Conservation (phyloP, 2,113 vertebrate genomes). For the Pedetes capensis region DNA sequence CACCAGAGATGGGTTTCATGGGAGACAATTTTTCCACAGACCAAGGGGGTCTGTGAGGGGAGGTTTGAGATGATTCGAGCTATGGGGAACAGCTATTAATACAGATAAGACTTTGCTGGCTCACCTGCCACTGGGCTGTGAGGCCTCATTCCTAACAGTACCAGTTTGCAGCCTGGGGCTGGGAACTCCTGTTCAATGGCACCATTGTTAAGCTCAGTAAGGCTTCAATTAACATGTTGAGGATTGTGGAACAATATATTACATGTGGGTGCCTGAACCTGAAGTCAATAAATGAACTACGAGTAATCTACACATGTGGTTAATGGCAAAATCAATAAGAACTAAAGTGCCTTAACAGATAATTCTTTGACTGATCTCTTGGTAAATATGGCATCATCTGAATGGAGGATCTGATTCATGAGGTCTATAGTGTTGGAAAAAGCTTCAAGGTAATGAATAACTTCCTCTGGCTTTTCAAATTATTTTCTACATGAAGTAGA, state of each 20-base stretch:
- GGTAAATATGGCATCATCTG: slow-evolving; percentile 89
- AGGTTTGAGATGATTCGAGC: no score
- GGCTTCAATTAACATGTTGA: slow-evolving; percentile 96
- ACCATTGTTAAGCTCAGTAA: slow-evolving; percentile 97
- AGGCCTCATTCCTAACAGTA: no score
- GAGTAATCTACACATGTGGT: slow-evolving; percentile 96
- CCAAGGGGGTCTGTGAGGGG: no score
- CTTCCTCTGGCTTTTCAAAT: slow-evolving; percentile 85
- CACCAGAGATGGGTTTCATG: no score
- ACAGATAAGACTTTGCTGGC: no score
- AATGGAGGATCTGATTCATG: slow-evolving; percentile 95
- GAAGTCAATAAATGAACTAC: slow-evolving; percentile 82
- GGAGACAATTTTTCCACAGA: no score
- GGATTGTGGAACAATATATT: slow-evolving; percentile 96
- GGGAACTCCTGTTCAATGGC: no score
- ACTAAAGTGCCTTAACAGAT: slow-evolving; percentile 91
- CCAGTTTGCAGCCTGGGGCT: no score
- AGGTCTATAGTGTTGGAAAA: slow-evolving; percentile 96
- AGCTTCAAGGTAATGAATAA: slow-evolving; percentile 96
- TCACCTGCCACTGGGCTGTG: not conserved
- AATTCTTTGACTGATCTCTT: slow-evolving; percentile 89
- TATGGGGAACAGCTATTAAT: no score
- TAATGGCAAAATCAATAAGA: slow-evolving; percentile 93
- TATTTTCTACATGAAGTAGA: slow-evolving; percentile 93
- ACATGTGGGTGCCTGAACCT: slow-evolving; percentile 87